phyloP scores from a whole-genome alignment of 53 echinoderm and acorn worm genomes.

The Temnopleurus reevesii region DNA sequence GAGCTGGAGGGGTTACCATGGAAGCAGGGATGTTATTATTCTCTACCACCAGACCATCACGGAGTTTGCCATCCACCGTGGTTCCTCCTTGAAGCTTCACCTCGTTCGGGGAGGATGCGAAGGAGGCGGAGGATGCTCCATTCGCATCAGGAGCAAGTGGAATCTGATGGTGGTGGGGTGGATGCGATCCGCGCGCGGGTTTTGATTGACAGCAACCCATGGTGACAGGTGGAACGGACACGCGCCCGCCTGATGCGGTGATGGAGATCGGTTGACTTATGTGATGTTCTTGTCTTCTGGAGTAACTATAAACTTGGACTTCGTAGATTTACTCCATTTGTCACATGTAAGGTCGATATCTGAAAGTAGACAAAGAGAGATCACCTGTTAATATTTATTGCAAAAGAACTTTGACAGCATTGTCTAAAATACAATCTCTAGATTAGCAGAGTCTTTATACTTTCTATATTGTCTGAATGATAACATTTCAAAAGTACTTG shows the following conservation, averaged over 20 bases:
- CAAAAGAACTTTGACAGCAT: too few species aligned
- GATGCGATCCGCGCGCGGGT: conserved; percentile 19
- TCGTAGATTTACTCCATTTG: too few species aligned
- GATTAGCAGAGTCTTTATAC: too few species aligned
- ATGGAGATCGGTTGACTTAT: too few species aligned
- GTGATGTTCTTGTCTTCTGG: too few species aligned
- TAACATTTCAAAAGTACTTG: too few species aligned
- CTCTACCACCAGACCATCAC: not conserved
- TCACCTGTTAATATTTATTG: too few species aligned
- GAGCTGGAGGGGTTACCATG: not conserved
- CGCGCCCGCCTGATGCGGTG: not conserved
- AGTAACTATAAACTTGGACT: too few species aligned
- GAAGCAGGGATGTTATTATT: conserved; percentile 23
- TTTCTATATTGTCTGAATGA: too few species aligned
- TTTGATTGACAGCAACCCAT: conserved; percentile 10
- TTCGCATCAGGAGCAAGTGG: conserved; percentile 24
- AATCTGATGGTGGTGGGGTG: not conserved
- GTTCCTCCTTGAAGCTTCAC: not conserved
- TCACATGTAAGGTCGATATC: too few species aligned
- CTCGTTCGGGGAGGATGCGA: not conserved
- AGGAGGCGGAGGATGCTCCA: conserved; percentile 13
- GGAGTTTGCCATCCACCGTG: not conserved
- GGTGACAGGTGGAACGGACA: conserved; percentile 14
- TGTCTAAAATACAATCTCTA: too few species aligned
- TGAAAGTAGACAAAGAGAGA: too few species aligned